phyloP scores from a whole-genome alignment of 1,140 invertebrate species.

The Dryas iulia region DNA sequence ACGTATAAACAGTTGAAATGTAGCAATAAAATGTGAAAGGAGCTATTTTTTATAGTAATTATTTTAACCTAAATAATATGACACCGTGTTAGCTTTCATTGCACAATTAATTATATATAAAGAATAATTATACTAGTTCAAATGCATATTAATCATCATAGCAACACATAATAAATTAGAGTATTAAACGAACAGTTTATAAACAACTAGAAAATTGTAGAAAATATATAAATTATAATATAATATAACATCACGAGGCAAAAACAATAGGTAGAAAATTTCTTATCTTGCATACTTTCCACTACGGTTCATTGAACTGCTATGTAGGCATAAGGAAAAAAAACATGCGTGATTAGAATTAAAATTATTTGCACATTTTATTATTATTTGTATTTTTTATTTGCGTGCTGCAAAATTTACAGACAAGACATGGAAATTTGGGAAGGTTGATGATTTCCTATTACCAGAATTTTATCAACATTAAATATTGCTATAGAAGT shows the following conservation, averaged over 20 bases:
- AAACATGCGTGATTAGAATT: constrained; percentile 13
- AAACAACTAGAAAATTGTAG: not conserved
- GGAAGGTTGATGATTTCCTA: not conserved
- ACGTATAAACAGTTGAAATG: not conserved
- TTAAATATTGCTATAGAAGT: not conserved
- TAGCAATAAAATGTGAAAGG: not conserved
- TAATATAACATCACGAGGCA: not conserved
- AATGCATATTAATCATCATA: not conserved
- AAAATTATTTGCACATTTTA: not conserved
- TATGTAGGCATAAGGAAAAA: constrained; percentile 55
- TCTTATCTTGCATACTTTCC: constrained; percentile 56
- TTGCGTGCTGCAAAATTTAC: not conserved
- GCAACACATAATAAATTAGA: not conserved
- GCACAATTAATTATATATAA: not conserved
- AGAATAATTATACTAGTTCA: not conserved
- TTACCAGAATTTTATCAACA: not conserved
- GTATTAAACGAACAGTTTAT: not conserved
- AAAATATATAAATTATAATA: not conserved
- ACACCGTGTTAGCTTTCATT: not conserved
- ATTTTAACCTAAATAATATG: constrained; percentile 2
- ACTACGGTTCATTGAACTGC: constrained; percentile 47
- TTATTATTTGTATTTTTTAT: not conserved
- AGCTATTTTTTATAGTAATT: not conserved
- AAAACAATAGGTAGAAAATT: constrained; percentile 30
- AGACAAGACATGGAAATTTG: too few relatives aligned